Evolutionary conservation across 2,797 vertebrate species (phyloP), one percentile per base, ranked within the genome.

Genomic region (Pangasius djambal): DNA sequence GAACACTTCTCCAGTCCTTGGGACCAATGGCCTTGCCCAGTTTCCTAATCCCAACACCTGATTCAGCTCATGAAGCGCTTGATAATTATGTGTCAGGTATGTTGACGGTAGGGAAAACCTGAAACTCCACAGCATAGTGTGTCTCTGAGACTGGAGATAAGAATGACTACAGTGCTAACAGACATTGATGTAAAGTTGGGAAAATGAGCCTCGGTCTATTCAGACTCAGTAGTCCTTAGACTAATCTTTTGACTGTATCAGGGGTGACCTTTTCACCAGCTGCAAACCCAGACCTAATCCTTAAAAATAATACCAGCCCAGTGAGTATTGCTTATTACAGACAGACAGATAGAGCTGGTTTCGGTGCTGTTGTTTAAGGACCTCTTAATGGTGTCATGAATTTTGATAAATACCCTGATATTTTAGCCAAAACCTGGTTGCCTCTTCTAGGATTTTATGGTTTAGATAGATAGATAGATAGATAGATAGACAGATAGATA

Each of bases 151-250:
- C 65, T 28, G 22, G 55, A 59, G 55, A 6, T 25, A 57, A 67
- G 4, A 50, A 83, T 70, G 89, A 70, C 87, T 90, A 87, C 86
- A 83, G 91, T 59, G 52, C 55, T 57, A 61, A 82, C 9, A 61
- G 86, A 89, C 86, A 87, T 8, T 91, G 86, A 90, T 89, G 82
- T 86, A 85, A 91, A 81, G n/a, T 89, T 84, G 31, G 48, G 44
- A 81, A 67, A 81, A 85, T 81, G 75, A 74, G 72, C 40, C 67
- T 89, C 67, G 44, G 81, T 88, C 40, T 61, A 25, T 37, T 78
- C 22, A 79, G 55, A 31, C 87, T 57, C 75, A 88, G 88, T 79
- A 72, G 77, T 91, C 90, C 34, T 52, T 18, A 78, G 79, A 61
- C 28, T 79, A 83, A 91, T 83, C 77, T 72, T 67, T 69, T 75